Conservation (phyloP, 30 jellyfish, hydroid and myxozoan species). For the Aurelia aurita region DNA sequence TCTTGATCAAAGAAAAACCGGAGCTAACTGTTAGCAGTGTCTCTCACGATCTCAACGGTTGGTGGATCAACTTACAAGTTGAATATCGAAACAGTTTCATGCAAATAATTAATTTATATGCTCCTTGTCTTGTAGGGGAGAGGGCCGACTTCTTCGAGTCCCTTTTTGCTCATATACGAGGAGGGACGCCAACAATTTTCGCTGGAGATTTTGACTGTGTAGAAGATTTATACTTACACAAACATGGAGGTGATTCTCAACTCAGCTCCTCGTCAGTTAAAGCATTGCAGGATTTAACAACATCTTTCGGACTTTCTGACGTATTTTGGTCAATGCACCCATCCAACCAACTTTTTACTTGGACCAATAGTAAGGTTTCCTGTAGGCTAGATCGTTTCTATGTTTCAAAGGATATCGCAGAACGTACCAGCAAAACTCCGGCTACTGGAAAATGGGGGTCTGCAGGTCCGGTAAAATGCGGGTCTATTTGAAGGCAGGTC, state of each 20-base stretch:
- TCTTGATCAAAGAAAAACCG: no score
- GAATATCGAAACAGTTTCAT: no score
- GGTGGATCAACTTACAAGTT: no score
- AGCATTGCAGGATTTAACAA: neutral
- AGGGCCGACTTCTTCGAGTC: no score
- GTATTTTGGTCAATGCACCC: neutral
- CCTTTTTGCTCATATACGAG: neutral
- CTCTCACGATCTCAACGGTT: no score
- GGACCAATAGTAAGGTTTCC: neutral
- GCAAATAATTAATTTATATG: no score
- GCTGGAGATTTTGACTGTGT: neutral
- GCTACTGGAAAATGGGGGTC: no score
- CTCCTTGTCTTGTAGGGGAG: no score
- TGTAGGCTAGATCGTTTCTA: neutral
- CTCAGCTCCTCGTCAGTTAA: neutral
- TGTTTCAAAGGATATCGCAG: neutral
- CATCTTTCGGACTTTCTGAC: neutral
- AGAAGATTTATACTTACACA: neutral
- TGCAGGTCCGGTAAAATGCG: no score
- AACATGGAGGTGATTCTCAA: neutral
- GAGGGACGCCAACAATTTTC: neutral
- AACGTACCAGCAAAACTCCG: neutral
- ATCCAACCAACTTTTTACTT: neutral
- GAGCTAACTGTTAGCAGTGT: no score
- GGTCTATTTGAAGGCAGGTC: no score